Conservation (phyloP, 2,888 invertebrate species). For the Brachynemurus nebulosus region DNA sequence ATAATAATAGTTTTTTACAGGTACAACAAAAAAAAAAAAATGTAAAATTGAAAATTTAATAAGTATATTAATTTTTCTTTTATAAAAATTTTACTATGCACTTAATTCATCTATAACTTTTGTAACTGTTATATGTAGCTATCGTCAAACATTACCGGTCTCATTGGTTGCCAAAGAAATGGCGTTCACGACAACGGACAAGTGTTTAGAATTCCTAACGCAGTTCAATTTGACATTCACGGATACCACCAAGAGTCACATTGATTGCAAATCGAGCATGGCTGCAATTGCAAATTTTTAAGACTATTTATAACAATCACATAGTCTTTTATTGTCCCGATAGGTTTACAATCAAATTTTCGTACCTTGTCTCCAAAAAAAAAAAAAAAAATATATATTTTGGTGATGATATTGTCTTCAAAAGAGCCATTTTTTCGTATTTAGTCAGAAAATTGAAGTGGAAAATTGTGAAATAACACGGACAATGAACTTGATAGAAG, state of each 20-base stretch:
- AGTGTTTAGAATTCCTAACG: conserved; percentile 78
- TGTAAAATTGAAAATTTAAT: too few relatives aligned
- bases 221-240: conserved; percentile 63
- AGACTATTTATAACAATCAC: conserved; percentile 26
- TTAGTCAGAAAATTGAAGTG: too few relatives aligned
- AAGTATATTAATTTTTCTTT: conserved; percentile 5
- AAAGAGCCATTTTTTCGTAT: too few relatives aligned
- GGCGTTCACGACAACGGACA: conserved; percentile 71
- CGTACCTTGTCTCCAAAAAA: too few relatives aligned
- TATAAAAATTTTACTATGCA: neutral
- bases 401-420: too few relatives aligned
- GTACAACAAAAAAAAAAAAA: conserved; percentile 4
- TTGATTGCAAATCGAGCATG: conserved; percentile 84
- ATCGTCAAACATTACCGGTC: conserved; percentile 82
- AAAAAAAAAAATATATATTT: too few relatives aligned
- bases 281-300: conserved; percentile 41
- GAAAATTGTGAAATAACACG: too few relatives aligned
- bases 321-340: too few relatives aligned
- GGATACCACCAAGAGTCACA: conserved; percentile 52
- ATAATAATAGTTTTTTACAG: conserved; percentile 1
- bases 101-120: conserved; percentile 13
- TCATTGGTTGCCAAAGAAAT: conserved; percentile 76
- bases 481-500: too few relatives aligned
- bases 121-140: conserved; percentile 55
- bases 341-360: too few relatives aligned